Base-by-base conservation (phyloP, 2,888 invertebrate genomes). In the Pheosia tremula region DNA sequence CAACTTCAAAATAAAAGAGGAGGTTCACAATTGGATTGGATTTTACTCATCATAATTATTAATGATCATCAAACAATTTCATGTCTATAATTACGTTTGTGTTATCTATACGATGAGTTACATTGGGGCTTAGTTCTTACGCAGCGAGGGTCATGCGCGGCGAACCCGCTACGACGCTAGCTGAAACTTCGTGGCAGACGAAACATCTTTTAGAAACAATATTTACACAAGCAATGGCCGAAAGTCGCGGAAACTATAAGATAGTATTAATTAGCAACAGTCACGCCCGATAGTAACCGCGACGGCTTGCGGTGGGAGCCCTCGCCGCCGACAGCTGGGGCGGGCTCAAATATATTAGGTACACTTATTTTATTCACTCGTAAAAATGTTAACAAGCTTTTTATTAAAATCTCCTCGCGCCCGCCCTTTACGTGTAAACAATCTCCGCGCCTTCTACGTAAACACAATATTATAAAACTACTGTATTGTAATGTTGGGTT, bases 211-310 rank as follows among this genome's bases (percentile, higher is more conserved):
- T 47, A 3, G 9, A 9, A 8, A 11, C 10, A 37, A 62, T 72
- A 60, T 59, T 60, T 65, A 61, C 61, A 36, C 37, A 53, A 62
- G 62, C 61, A 55, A 9, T 55, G 37, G 54, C 55, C 49, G 61
- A 72, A 38, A 59, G 58, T 47, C 61, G 45, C 52, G 69, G 73
- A 72, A 69, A 66, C 63, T n/a, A 66, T 70, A 69, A 68, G 69
- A 63, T 59, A 52, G 47, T 57, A 63, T 72, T 60, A 24, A 69
- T 68, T 65, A 56, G 50, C 56, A 62, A 58, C 47, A 50, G 64
- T 53, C 56, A 41, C 65, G 37, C 45, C 59, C 59, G 45, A 59
- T 64, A 60, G 58, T 38, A 54, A 54, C 54, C 36, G 38, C 38
- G 37, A 10, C 5, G 36, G 6, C n/a, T 37, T 38, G 11, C 4